A percentile compares a stretch with the other conserved stretches of the same genome.
These are phyloP conservation scores for Hucho hucho DNA, from an alignment of 2,113 vertebrate genomes.

Conservation along the genomic window DNA sequence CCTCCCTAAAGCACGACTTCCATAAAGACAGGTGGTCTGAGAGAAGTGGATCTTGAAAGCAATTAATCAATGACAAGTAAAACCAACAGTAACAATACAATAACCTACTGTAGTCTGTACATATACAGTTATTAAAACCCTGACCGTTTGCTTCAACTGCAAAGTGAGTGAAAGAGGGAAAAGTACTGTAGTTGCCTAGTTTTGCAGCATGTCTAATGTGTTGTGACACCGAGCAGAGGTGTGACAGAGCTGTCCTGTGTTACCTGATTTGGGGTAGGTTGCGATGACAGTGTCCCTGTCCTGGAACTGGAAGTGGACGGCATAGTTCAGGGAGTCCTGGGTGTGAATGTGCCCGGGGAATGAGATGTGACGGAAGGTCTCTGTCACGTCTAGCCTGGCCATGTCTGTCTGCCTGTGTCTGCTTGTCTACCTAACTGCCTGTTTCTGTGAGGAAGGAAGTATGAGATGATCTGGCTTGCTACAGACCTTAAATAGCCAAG, in stretches of 20 bases:
- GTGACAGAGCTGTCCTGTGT: conserved; percentile 23
- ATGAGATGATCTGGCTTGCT: neutral
- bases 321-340: conserved; percentile 71
- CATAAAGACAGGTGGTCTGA: too few relatives aligned
- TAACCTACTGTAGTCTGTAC: too few relatives aligned
- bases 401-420: conserved; percentile 44
- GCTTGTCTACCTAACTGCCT: too few relatives aligned
- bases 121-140: too few relatives aligned
- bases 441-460: neutral
- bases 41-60: too few relatives aligned
- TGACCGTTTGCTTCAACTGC: too few relatives aligned
- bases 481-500: neutral
- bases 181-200: too few relatives aligned
- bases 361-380: conserved; percentile 69
- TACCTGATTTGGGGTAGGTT: conserved; percentile 87
- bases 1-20: too few relatives aligned
- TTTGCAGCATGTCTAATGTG: too few relatives aligned
- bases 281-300: conserved; percentile 78
- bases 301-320: conserved; percentile 72
- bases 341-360: conserved; percentile 83
- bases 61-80: too few relatives aligned
- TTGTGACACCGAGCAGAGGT: neutral
- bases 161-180: too few relatives aligned
- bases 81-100: too few relatives aligned
- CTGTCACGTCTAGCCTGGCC: conserved; percentile 75